These are phyloP conservation scores for Scaptomyza caliginosa DNA, from an alignment of 2,888 invertebrate species.

Conservation along the genomic window DNA sequence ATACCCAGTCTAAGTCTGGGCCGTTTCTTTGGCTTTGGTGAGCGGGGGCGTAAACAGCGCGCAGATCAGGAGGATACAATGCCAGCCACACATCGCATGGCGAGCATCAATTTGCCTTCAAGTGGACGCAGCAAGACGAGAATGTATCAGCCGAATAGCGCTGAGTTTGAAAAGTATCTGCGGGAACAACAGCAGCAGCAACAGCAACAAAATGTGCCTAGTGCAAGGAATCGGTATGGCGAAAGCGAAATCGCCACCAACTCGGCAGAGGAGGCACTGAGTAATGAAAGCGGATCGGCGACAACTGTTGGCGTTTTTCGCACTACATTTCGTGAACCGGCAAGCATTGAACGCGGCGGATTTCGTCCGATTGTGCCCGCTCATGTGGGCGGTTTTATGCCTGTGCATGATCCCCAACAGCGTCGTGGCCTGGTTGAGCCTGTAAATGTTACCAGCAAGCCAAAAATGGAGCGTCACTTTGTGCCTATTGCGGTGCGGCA, in stretches of 20 bases:
- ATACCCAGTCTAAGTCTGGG: constrained; percentile 89
- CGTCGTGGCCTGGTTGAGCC: constrained; percentile 73
- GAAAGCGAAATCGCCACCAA: constrained; percentile 54
- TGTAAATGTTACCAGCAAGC: constrained; percentile 71
- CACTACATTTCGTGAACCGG: constrained; percentile 81
- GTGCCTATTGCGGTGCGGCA: constrained; percentile 59
- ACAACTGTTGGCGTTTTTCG: constrained; percentile 73
- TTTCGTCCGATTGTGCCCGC: constrained; percentile 91
- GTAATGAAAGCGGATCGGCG: constrained; percentile 77
- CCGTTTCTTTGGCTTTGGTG: constrained; percentile 86
- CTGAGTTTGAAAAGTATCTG: constrained; percentile 83
- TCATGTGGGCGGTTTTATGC: constrained; percentile 89
- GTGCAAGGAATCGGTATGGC: constrained; percentile 63
- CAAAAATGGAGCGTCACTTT: constrained; percentile 54
- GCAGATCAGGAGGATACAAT: constrained; percentile 65
- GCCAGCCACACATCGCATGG: constrained; percentile 81
- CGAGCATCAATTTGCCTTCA: constrained; percentile 63
- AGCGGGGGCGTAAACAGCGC: constrained; percentile 81
- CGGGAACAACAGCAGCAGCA: constrained; percentile 61
- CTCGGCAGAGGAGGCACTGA: constrained; percentile 79
- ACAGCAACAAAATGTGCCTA: constrained; percentile 60
- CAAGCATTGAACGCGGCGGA: constrained; percentile 89
- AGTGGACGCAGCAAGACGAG: constrained; percentile 79
- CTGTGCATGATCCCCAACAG: constrained; percentile 85
- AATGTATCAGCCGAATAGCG: constrained; percentile 83